These are phyloP conservation scores for Drosophila lowei DNA, from an alignment of 1,140 invertebrate species.

Conservation along the genomic window DNA sequence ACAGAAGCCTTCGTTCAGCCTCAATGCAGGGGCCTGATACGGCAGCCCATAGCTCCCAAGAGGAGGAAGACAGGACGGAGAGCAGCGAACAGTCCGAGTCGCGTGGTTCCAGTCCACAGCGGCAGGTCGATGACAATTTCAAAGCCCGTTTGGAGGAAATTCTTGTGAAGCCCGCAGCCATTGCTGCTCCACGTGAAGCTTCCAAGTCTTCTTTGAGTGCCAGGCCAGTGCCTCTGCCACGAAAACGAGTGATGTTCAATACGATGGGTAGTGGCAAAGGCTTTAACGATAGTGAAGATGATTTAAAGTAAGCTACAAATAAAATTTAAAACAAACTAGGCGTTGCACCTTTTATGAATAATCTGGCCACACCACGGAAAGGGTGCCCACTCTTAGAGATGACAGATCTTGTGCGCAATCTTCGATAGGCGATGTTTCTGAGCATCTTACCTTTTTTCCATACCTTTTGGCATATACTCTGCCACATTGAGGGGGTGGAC, in stretches of 20 bases:
- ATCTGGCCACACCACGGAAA: too few relatives aligned
- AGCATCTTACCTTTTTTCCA: too few relatives aligned
- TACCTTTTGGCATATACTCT: too few relatives aligned
- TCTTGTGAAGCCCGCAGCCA: constrained; percentile 60
- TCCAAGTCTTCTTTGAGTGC: constrained; percentile 23
- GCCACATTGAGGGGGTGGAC: too few relatives aligned
- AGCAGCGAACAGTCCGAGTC: constrained; percentile 21
- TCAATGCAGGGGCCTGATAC: constrained; percentile 11
- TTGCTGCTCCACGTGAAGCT: neutral
- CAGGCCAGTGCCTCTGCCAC: constrained; percentile 66
- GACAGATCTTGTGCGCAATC: too few relatives aligned
- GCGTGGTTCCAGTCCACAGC: constrained; percentile 36
- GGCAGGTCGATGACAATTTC: constrained; percentile 38
- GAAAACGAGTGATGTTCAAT: constrained; percentile 80
- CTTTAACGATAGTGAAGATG: constrained; percentile 25
- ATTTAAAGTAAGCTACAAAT: constrained; percentile 16
- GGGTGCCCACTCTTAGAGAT: too few relatives aligned
- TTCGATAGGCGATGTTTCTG: too few relatives aligned
- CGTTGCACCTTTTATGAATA: too few relatives aligned
- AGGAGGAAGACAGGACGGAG: constrained; percentile 12
- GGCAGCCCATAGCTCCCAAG: constrained; percentile 20
- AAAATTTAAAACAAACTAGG: too few relatives aligned
- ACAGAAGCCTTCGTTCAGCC: neutral
- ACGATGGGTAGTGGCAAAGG: constrained; percentile 36
- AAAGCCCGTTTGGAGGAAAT: constrained; percentile 68